Conservation (phyloP, 1,140 invertebrate genomes). For the Trichonephila inaurata region DNA sequence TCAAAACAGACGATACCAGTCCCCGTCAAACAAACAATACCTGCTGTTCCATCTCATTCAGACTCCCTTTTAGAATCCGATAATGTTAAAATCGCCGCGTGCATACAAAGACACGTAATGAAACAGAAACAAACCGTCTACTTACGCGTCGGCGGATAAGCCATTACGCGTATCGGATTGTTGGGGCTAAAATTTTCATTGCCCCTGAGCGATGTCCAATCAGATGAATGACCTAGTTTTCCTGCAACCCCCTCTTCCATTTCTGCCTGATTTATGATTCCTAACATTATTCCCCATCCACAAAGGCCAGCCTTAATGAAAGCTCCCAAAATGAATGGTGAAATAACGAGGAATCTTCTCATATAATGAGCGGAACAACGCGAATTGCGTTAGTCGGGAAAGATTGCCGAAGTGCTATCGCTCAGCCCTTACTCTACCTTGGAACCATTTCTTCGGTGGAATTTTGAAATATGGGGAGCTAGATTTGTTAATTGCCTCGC, state of each 20-base stretch:
- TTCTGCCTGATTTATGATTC: slow-evolving; percentile 41
- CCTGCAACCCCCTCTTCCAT: not conserved
- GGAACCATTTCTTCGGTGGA: not conserved
- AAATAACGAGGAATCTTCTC: slow-evolving; percentile 4
- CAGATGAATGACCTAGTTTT: slow-evolving; percentile 47
- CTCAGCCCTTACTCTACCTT: not conserved
- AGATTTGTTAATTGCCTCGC: not conserved
- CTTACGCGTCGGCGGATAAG: slow-evolving; percentile 37
- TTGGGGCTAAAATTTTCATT: slow-evolving; percentile 33
- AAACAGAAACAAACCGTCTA: slow-evolving; percentile 19
- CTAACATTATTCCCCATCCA: slow-evolving; percentile 40
- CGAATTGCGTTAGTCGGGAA: slow-evolving; percentile 2
- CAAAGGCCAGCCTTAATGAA: slow-evolving; percentile 42
- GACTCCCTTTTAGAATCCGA: not conserved
- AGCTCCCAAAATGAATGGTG: slow-evolving; percentile 49
- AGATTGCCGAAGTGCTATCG: not conserved
- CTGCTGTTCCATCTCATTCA: not conserved
- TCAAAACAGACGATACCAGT: not conserved
- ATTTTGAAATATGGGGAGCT: not conserved
- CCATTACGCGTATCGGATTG: slow-evolving; percentile 47
- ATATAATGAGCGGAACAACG: not conserved
- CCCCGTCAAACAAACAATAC: not conserved
- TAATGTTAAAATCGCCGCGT: no score
- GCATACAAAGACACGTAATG: slow-evolving; percentile 7
- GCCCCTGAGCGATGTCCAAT: slow-evolving; percentile 35